phyloP scores from a whole-genome alignment of 35 echinoderm and acorn worm species.

The Strongylocentrotus purpuratus region DNA sequence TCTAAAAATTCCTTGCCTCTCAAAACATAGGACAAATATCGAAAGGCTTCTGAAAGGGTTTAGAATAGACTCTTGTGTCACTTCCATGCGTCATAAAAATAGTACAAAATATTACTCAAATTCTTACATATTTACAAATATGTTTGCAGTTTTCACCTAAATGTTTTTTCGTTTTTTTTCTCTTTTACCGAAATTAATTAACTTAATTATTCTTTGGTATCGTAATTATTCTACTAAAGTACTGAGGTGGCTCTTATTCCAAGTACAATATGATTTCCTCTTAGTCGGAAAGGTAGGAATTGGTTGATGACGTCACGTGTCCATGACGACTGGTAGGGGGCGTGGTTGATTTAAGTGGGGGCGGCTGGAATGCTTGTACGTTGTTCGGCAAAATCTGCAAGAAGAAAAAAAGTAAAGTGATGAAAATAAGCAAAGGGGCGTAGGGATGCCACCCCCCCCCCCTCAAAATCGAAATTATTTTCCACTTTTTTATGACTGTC shows the following conservation, averaged over 20 bases:
- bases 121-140: background rate
- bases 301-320: conserved; percentile 22
- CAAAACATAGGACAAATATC: background rate
- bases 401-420: background rate
- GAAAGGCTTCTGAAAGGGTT: background rate
- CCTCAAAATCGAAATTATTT: too few species aligned
- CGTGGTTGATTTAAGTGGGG: background rate
- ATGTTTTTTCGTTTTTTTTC: background rate
- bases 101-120: background rate
- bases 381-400: conserved; percentile 42
- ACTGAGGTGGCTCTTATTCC: background rate
- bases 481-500: too few species aligned
- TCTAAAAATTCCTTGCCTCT: background rate
- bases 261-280: background rate
- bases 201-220: background rate
- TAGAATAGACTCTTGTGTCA: background rate
- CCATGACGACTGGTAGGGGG: conserved; percentile 48
- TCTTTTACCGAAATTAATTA: background rate
- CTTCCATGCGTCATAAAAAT: background rate
- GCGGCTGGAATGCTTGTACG: conserved; percentile 22
- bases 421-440: background rate
- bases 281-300: conserved; percentile 42
- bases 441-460: background rate
- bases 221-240: background rate
- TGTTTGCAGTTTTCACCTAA: background rate